Percentiles rank a stretch among this genome's conserved stretches.
Conservation (phyloP, 2,113 vertebrate species). For the Hystrix brachyura region DNA sequence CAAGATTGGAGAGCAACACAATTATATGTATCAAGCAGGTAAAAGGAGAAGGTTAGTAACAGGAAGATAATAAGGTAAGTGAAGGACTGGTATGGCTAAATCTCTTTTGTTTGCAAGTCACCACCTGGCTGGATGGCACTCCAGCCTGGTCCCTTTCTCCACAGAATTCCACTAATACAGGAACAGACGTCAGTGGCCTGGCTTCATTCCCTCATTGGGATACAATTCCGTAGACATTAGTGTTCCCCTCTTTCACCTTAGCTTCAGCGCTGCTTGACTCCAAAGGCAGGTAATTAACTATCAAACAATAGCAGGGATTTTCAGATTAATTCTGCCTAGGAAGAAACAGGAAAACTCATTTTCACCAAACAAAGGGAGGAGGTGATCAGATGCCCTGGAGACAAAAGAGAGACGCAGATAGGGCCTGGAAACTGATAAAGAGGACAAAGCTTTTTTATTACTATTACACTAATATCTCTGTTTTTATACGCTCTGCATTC, state of each 20-base stretch:
- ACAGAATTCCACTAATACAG: background rate
- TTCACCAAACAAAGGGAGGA: slow-evolving; percentile 88
- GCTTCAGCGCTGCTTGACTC: slow-evolving; percentile 64
- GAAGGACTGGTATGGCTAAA: background rate
- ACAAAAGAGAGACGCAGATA: slow-evolving; percentile 85
- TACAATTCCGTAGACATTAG: background rate
- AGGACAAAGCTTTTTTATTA: slow-evolving; percentile 52
- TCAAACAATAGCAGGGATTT: slow-evolving; percentile 89
- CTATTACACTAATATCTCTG: slow-evolving; percentile 76
- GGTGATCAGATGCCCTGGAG: slow-evolving; percentile 84
- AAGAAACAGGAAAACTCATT: slow-evolving; percentile 89
- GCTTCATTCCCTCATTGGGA: background rate
- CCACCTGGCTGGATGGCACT: background rate
- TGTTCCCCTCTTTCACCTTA: background rate
- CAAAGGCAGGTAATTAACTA: slow-evolving; percentile 88
- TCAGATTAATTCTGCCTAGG: slow-evolving; percentile 86
- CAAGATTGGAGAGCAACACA: slow-evolving; percentile 73
- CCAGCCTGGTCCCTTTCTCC: background rate
- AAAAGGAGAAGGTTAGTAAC: background rate
- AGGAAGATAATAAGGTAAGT: background rate
- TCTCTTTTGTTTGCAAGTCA: slow-evolving; percentile 15
- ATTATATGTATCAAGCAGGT: background rate
- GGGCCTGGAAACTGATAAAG: slow-evolving; percentile 82
- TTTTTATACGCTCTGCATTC: slow-evolving; percentile 72
- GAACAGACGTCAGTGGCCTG: accelerated